These are phyloP conservation scores for Dromaius novaehollandiae DNA, from an alignment of 2,113 vertebrate species.

Conservation along the genomic window DNA sequence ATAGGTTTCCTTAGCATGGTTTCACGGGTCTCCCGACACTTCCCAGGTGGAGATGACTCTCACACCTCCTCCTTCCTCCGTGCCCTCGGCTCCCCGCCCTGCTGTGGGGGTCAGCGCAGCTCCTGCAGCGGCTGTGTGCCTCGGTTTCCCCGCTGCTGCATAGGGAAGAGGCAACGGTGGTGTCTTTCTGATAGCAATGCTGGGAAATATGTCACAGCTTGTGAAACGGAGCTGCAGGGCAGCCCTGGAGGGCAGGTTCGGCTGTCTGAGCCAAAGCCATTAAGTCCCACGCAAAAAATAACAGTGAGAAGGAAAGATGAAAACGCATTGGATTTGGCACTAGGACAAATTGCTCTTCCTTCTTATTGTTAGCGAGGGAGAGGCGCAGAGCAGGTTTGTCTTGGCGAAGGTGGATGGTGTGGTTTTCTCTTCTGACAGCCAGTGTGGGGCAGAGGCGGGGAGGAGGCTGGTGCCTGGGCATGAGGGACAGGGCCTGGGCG, in stretches of 20 bases:
- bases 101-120: not conserved
- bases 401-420: not conserved
- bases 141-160: not conserved
- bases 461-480: too few species aligned
- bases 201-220: not conserved
- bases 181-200: rapidly evolving
- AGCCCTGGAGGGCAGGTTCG: not conserved
- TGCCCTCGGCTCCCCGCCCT: too few species aligned
- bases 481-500: too few species aligned
- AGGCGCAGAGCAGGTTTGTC: not conserved
- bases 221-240: not conserved
- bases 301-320: not conserved
- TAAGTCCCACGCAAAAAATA: not conserved
- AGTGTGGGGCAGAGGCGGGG: too few species aligned
- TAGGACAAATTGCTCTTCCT: not conserved
- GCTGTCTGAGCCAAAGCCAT: not conserved
- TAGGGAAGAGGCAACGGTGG: not conserved
- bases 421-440: too few species aligned
- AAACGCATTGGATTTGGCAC: not conserved
- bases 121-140: too few species aligned
- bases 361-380: not conserved
- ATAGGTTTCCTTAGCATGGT: not conserved
- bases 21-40: not conserved
- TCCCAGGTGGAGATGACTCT: not conserved
- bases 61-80: too few species aligned